Evolutionary conservation across 2,888 invertebrate species (phyloP).

Genomic region (Drosophila anomalata): DNA sequence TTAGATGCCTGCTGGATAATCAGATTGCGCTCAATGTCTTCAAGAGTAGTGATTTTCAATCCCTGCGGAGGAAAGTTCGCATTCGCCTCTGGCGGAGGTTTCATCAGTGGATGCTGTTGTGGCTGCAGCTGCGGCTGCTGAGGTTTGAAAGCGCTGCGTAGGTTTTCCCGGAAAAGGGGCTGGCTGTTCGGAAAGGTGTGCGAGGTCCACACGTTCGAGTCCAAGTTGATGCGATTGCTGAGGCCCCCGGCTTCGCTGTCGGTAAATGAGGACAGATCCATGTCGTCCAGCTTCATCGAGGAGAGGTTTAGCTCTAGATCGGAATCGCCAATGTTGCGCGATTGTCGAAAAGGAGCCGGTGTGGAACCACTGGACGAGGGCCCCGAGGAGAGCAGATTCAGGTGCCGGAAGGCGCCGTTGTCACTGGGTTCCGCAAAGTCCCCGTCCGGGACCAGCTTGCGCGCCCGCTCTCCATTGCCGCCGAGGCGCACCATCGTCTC

Average conservation of each 20-base stretch:
- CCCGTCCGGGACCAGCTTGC: slow-evolving; percentile 26
- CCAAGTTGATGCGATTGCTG: slow-evolving; percentile 73
- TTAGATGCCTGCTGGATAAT: slow-evolving; percentile 81
- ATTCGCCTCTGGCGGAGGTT: slow-evolving; percentile 52
- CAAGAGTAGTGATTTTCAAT: slow-evolving; percentile 82
- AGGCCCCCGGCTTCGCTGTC: slow-evolving; percentile 73
- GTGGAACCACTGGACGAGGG: slow-evolving; percentile 46
- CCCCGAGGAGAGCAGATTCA: slow-evolving; percentile 39
- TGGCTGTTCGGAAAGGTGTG: slow-evolving; percentile 66
- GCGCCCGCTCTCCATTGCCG: slow-evolving; percentile 69
- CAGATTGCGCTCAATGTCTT: slow-evolving; percentile 83
- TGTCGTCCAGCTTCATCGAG: slow-evolving; percentile 82
- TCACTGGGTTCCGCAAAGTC: slow-evolving; percentile 45
- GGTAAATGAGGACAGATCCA: slow-evolving; percentile 75
- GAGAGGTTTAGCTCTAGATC: slow-evolving; percentile 83
- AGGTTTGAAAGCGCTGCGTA: slow-evolving; percentile 74
- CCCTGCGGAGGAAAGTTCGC: slow-evolving; percentile 66
- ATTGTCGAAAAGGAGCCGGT: slow-evolving; percentile 35
- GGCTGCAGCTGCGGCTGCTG: slow-evolving; percentile 45
- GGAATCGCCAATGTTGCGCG: slow-evolving; percentile 77
- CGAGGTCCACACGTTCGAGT: slow-evolving; percentile 85
- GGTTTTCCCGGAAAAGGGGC: slow-evolving; percentile 76
- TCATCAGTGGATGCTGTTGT: slow-evolving; percentile 38
- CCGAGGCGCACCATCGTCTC: slow-evolving; percentile 86
- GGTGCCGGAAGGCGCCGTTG: slow-evolving; percentile 46